A percentile compares a stretch with the other conserved stretches of the same genome.
Conservation (phyloP, 2,888 invertebrate genomes). For the Cataglyphis altisquamis region DNA sequence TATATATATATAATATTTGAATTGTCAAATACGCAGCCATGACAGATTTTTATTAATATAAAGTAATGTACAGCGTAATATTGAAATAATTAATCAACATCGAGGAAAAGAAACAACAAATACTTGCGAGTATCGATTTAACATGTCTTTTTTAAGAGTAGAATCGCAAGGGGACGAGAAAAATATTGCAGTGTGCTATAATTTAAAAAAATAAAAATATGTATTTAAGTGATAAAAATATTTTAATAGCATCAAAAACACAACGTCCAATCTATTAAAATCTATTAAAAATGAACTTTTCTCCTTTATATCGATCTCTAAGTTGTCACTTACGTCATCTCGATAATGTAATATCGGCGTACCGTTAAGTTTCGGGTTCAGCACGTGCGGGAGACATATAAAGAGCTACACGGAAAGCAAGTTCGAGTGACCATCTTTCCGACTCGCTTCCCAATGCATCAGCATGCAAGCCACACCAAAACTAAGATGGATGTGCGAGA, state of each 20-base stretch:
- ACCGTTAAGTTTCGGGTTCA: conserved; percentile 21
- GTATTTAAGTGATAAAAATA: background rate
- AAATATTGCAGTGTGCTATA: conserved; percentile 4
- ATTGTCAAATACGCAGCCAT: too few relatives aligned
- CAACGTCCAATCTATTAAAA: background rate
- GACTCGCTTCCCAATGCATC: conserved; percentile 74
- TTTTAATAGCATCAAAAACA: background rate
- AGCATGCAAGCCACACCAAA: conserved; percentile 78
- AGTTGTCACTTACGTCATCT: conserved; percentile 65
- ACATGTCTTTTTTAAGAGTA: too few relatives aligned
- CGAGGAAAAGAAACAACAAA: too few relatives aligned
- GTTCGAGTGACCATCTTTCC: conserved; percentile 45
- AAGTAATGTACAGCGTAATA: too few relatives aligned
- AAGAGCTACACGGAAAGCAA: conserved; percentile 35
- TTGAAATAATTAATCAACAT: too few relatives aligned
- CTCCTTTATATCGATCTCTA: conserved; percentile 60
- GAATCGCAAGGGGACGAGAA: background rate
- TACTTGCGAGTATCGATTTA: too few relatives aligned
- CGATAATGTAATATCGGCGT: conserved; percentile 42
- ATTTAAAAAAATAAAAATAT: conserved; percentile 1
- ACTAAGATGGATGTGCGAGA: conserved; percentile 78
- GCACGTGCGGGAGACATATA: conserved; percentile 11
- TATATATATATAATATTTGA: too few relatives aligned
- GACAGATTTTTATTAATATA: too few relatives aligned
- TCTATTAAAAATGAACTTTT: conserved; percentile 47